Evolutionary conservation across 1,140 invertebrate species (phyloP).

Genomic region (Musca domestica): DNA sequence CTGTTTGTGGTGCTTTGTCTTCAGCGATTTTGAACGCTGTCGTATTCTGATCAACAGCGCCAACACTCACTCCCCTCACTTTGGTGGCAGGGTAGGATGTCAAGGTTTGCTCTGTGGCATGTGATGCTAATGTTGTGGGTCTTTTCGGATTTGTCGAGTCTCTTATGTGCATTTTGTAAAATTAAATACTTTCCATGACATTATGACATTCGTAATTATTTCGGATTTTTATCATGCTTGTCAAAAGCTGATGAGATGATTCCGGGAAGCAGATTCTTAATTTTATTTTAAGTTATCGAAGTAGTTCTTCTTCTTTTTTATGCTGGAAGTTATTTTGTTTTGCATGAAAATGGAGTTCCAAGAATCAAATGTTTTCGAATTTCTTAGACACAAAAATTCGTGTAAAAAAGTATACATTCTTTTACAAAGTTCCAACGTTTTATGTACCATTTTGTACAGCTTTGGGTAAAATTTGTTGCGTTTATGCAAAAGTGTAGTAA

Average conservation of each 20-base stretch:
- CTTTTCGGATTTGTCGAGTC: slow-evolving; percentile 3
- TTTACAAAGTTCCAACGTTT: too few relatives aligned
- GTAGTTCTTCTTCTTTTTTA: too few relatives aligned
- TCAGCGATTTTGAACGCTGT: slow-evolving; percentile 21
- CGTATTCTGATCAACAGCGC: background rate
- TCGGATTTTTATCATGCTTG: slow-evolving; percentile 29
- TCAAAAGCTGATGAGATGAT: slow-evolving; percentile 21
- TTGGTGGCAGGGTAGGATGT: too few relatives aligned
- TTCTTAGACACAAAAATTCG: too few relatives aligned
- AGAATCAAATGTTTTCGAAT: too few relatives aligned
- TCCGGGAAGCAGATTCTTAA: background rate
- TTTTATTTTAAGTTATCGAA: background rate
- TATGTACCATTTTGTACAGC: too few relatives aligned
- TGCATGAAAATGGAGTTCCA: too few relatives aligned
- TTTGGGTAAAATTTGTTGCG: too few relatives aligned
- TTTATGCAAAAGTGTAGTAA: too few relatives aligned
- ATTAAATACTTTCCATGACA: slow-evolving; percentile 29
- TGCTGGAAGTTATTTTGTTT: too few relatives aligned
- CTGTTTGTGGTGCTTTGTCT: slow-evolving; percentile 14
- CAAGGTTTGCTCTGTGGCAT: background rate
- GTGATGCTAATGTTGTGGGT: background rate
- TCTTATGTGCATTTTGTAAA: slow-evolving; percentile 17
- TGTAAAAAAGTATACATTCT: too few relatives aligned
- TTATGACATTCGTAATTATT: slow-evolving; percentile 32
- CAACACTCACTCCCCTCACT: too few relatives aligned